phyloP scores from a whole-genome alignment of 2,888 invertebrate genomes.

The Aradus depressus region DNA sequence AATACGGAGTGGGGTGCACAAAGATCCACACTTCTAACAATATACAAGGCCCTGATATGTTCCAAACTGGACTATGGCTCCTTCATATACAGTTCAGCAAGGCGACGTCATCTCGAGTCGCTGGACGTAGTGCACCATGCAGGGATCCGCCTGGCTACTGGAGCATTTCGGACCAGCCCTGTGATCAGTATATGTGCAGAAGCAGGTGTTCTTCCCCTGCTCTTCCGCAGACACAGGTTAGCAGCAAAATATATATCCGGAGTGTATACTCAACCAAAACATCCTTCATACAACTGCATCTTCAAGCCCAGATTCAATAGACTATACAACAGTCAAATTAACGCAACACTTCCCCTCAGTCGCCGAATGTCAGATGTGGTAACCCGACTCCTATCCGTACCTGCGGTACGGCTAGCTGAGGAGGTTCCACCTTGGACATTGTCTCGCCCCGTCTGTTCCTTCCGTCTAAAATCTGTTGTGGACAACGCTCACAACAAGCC shows the following conservation, averaged over 20 bases:
- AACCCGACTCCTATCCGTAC: too few species aligned
- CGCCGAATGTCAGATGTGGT: too few species aligned
- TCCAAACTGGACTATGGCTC: not conserved
- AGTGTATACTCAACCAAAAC: not conserved
- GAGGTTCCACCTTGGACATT: too few species aligned
- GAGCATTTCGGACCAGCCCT: slow-evolving; percentile 2
- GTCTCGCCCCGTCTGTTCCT: too few species aligned
- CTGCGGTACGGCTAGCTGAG: too few species aligned
- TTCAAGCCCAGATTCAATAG: not conserved
- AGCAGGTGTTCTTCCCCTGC: not conserved
- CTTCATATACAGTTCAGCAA: not conserved
- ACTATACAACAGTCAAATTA: too few species aligned
- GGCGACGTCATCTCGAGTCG: not conserved
- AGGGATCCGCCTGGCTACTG: not conserved
- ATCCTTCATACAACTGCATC: not conserved
- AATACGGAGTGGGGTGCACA: not conserved
- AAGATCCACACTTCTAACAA: not conserved
- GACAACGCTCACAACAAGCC: too few species aligned
- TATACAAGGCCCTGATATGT: not conserved
- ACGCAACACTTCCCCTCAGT: too few species aligned
- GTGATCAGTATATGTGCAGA: not conserved
- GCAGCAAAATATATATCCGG: not conserved
- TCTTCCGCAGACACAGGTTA: not conserved
- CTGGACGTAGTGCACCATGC: not conserved
- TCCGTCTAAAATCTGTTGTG: too few species aligned